Base-by-base conservation (phyloP, 2,113 vertebrate species). In the Pelobates fuscus region DNA sequence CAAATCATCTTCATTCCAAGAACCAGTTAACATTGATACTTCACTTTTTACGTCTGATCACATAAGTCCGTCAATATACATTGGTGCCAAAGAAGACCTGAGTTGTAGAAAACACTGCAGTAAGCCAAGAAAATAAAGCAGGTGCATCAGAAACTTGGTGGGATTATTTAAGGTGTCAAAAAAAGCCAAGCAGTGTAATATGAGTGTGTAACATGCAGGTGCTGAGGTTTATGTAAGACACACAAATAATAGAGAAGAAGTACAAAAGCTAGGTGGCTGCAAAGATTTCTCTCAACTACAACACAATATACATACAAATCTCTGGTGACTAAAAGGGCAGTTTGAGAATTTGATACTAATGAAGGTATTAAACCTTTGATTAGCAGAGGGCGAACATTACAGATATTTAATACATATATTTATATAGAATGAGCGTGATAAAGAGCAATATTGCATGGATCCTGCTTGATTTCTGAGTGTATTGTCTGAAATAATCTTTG, bases 111-210 rank as follows among this genome's bases (percentile, higher is more conserved):
- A 60, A 68, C 43, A 32, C 18, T 41, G 10, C 12, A 3, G 43
- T 37, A 43, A 60, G 73, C 65, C 73, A 77, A 77, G 43, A 24
- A 77, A 67, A 68, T 77, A 17, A 68, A 61, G 72, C 73, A 77
- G 73, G 73, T 77, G 73, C 65, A 43, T 67, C 43, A 61, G 73
- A 77, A 77, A 77, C 55, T 24, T 26, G 21, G 73, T 52, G 61
- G 44, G 55, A 68, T 68, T 68, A 46, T 24, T 68, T 61, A 67
- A 77, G 73, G 67, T 77, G 73, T 77, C 73, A 77, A 37, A 61
- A 68, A 61, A 68, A 61, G 64, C 67, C 32, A 59, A 68, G 57
- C 41, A 52, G 20, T 57, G 73, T 68, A 77, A 77, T 37, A 68
- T 77, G 65, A 77, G 64, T 41, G 23, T 32, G 55, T 26, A 4